Base-by-base conservation (phyloP, 2,113 vertebrate species). In the Bagarius yarrelli region DNA sequence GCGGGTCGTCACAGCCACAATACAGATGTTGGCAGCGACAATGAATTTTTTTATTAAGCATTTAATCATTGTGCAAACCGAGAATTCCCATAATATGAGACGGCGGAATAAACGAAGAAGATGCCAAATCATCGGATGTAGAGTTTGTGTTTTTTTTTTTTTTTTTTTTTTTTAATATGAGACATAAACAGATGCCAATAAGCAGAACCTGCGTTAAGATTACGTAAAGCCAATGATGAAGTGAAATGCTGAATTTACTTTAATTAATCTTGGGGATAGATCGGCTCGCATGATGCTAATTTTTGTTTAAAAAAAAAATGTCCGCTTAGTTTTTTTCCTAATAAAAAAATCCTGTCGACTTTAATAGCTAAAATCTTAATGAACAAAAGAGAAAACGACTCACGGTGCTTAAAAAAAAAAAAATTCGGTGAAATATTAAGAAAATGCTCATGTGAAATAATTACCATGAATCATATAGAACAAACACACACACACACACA, bases 1-100 rank as follows among this genome's bases (percentile, higher is more conserved):
- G 96, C 96, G 97, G 94, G 95, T 95, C 94, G 96, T 98, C 98
- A 95, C 96, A 95, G 95, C 90, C 93, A 92, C 94, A 94, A 96
- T 97, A 96, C 96, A 97, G 97, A 98, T 97, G 96, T 96, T 94
- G 92, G 92, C 93, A 93, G 91, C 92, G 88, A 91, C 90, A 90
- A 90, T 92, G 90, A 88, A 93, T 93, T 92, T 92, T n/a, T 93
- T 93, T 93, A 93, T 94, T 93, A 93, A 93, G 91, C 93, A 92
- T 93, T 94, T 94, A 93, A 93, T 94, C 93, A 93, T 91, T 86
- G 91, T 86, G 80, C 91, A 92, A 92, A 94, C 89, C 91, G 86
- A 92, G 88, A 92, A 91, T 92, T 92, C 91, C 92, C 92, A 92
- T 92, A 92, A 93, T 90, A 90, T 90, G 87, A 86, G 89, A 89